A percentile compares a stretch with the other conserved stretches of the same genome.
Evolutionary conservation across 2,797 vertebrate species (phyloP).

Genomic region (Buphagus erythrorhynchus): DNA sequence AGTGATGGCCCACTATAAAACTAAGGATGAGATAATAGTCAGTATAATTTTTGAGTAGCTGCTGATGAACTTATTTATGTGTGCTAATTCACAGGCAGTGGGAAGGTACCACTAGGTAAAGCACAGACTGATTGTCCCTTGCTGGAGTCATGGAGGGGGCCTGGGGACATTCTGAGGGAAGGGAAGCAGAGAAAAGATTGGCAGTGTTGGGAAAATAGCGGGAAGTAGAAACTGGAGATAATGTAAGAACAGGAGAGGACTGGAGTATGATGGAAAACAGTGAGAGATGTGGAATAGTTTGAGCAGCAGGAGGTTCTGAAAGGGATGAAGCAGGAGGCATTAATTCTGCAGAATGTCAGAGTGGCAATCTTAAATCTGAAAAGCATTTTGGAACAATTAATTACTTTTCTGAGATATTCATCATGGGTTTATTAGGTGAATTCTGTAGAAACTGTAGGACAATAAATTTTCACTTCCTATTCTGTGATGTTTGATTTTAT

Average conservation of each 20-base stretch:
- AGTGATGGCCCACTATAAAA: background rate
- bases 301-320: background rate
- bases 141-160: fast-evolving
- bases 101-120: background rate
- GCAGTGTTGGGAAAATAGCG: background rate
- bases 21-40: background rate
- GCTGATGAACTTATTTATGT: fast-evolving
- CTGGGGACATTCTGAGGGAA: background rate
- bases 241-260: background rate
- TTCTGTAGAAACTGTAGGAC: background rate
- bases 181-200: background rate
- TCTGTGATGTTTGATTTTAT: background rate
- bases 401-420: background rate
- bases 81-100: background rate
- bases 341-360: background rate
- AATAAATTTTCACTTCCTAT: background rate
- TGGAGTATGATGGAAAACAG: background rate
- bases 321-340: background rate
- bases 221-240: background rate
- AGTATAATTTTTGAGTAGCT: background rate
- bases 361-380: background rate
- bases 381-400: background rate
- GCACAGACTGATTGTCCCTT: background rate
- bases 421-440: background rate
- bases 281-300: background rate